Conservation (phyloP, 2,797 vertebrate genomes). For the Sarcophilus harrisii region DNA sequence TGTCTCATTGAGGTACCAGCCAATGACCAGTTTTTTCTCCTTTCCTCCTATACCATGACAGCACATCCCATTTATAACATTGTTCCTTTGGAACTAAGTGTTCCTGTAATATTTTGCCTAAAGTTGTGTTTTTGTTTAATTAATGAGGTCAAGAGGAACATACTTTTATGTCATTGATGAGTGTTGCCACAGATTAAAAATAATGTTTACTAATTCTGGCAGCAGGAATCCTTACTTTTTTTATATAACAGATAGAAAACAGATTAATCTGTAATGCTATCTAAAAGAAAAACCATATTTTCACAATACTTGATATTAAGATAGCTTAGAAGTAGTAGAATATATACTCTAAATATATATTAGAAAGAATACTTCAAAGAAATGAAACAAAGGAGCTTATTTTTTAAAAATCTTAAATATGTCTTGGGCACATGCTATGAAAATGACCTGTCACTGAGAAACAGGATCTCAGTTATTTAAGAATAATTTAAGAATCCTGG, state of each 20-base stretch:
- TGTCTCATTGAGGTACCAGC: neutral
- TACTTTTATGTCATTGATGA: slow-evolving; percentile 59
- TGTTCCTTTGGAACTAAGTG: neutral
- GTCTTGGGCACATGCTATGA: slow-evolving; percentile 75
- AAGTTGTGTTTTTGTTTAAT: neutral
- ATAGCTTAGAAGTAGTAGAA: neutral
- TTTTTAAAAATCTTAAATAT: slow-evolving; percentile 68
- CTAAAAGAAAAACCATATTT: neutral
- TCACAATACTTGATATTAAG: neutral
- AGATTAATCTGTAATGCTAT: slow-evolving; percentile 61
- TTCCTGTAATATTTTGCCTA: neutral
- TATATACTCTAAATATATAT: neutral
- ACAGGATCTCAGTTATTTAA: neutral
- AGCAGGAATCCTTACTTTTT: slow-evolving; percentile 59
- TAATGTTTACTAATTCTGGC: slow-evolving; percentile 72
- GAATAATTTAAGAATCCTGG: slow-evolving; percentile 67
- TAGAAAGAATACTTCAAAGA: slow-evolving; percentile 72
- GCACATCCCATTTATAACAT: neutral
- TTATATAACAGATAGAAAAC: slow-evolving; percentile 59
- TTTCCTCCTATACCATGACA: neutral
- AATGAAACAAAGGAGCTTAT: slow-evolving; percentile 67
- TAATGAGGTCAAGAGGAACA: slow-evolving; percentile 2
- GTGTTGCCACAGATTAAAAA: slow-evolving; percentile 46
- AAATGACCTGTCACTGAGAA: slow-evolving; percentile 64
- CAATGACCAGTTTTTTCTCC: neutral